Percentiles rank a stretch among this genome's conserved stretches.
phyloP scores from a whole-genome alignment of 1,140 invertebrate species.

The Saxidomus purpurata region DNA sequence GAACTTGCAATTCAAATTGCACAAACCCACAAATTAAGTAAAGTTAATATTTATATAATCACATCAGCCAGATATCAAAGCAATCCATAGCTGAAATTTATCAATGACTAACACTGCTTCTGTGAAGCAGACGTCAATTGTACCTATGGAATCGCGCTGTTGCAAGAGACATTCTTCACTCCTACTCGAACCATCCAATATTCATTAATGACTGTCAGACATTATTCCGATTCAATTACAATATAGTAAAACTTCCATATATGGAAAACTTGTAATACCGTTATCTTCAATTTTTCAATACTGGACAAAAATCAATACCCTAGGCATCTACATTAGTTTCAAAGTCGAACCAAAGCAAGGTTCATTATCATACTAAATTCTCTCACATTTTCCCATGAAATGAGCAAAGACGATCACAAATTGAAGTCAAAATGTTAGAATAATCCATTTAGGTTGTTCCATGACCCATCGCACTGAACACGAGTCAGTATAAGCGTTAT shows the following conservation, averaged over 20 bases:
- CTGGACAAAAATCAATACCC: not conserved
- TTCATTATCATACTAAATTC: slow-evolving; percentile 21
- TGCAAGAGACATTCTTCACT: not conserved
- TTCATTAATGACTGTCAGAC: slow-evolving; percentile 21
- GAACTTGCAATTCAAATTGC: not conserved
- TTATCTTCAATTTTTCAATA: not conserved
- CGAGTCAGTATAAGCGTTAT: slow-evolving; percentile 23
- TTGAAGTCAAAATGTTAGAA: slow-evolving; percentile 26
- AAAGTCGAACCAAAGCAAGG: not conserved
- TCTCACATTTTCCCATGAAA: slow-evolving; percentile 10
- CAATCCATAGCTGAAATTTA: slow-evolving; percentile 1
- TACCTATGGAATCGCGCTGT: not conserved
- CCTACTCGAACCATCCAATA: slow-evolving; percentile 6
- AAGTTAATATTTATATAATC: not conserved
- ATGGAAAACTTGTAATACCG: not conserved
- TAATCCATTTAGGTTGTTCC: slow-evolving; percentile 47
- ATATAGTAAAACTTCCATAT: slow-evolving; percentile 37
- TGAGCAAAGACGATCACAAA: not conserved
- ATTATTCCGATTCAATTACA: slow-evolving; percentile 21
- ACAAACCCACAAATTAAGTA: too few species aligned
- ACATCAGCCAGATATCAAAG: not conserved
- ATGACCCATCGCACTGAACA: slow-evolving; percentile 14
- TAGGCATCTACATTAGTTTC: slow-evolving; percentile 12
- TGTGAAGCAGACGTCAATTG: slow-evolving; percentile 21
- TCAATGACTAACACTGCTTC: not conserved